phyloP scores from a whole-genome alignment of 2,888 invertebrate genomes.

The Drosophila mettleri region DNA sequence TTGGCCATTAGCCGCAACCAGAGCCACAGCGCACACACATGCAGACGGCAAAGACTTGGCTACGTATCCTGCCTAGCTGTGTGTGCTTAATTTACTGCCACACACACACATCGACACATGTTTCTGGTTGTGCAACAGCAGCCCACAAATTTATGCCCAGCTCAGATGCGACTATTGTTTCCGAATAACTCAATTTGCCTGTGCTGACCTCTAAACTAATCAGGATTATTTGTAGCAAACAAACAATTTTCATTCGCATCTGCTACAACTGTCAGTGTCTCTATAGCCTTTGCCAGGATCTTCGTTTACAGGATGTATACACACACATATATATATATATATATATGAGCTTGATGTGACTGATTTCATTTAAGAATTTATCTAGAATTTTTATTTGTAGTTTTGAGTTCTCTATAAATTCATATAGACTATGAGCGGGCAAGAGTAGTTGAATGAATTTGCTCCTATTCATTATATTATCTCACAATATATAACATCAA shows the following conservation, averaged over 20 bases:
- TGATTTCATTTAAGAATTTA: background rate
- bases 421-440: too few relatives aligned
- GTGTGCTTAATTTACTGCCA: conserved; percentile 62
- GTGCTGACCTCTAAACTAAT: conserved; percentile 53
- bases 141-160: conserved; percentile 46
- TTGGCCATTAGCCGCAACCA: conserved; percentile 64
- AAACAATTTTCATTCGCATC: conserved; percentile 35
- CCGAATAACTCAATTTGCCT: conserved; percentile 43
- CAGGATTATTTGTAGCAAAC: conserved; percentile 29
- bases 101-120: conserved; percentile 20
- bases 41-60: conserved; percentile 18
- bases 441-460: too few relatives aligned
- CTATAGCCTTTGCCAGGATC: background rate
- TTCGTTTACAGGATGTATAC: background rate
- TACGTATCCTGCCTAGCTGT: conserved; percentile 19
- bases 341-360: background rate
- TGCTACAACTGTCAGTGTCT: conserved; percentile 4
- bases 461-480: too few relatives aligned
- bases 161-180: conserved; percentile 27
- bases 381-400: too few relatives aligned
- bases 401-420: too few relatives aligned
- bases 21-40: conserved; percentile 15
- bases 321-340: too few relatives aligned
- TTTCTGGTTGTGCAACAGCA: conserved; percentile 16
- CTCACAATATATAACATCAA: too few relatives aligned